Base-by-base conservation (phyloP, 2,797 vertebrate genomes). In the Microhierax caerulescens region DNA sequence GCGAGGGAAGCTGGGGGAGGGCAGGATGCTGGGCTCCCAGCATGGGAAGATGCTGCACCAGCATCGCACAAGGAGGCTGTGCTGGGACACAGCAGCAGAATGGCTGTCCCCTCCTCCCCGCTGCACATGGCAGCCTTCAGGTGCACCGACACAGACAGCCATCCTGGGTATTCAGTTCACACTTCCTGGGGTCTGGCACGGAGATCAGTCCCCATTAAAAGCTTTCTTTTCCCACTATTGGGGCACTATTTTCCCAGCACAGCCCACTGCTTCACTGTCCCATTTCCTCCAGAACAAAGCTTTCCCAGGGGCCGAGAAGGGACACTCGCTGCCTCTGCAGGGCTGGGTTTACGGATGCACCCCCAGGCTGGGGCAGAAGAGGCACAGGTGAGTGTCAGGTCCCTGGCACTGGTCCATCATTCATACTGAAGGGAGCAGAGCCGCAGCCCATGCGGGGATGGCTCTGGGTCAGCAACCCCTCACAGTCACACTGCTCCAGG, bases 41-140 rank as follows among this genome's bases (percentile, higher is more conserved):
- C 41, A 23, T 0, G 5, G 63, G 34, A 61, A 74, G 73, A 50
- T 80, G 77, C 56, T 80, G 68, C 0, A 2, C 17, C 68, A 57
- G 60, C 56, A 41, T 69, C 69, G 75, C 45, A 2, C 1, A 15
- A 28, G 70, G n/a, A 85, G 67, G 9, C 56, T 47, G 30, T 2
- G 1, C 17, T 24, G 72, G 59, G 77, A 81, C 30, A 20, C 7
- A 0, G 45, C 70, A n/a, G 23, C 0, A 1, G 0, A 0, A 48
- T 4, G 24, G 54, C 45, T 41, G 65, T 13, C 34, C 57, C 45
- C 48, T 64, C 48, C 68, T 83, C 65, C 45, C 68, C 25, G 45
- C 34, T 27, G 59, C 75, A 47, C 45, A 28, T 9, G 0, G 0
- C 68, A 64, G 51, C 68, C 68, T 83, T 54, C 18, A 45, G 24